Evolutionary conservation across 2,888 invertebrate genomes (phyloP).

Genomic region (Slavum lentiscoides): DNA sequence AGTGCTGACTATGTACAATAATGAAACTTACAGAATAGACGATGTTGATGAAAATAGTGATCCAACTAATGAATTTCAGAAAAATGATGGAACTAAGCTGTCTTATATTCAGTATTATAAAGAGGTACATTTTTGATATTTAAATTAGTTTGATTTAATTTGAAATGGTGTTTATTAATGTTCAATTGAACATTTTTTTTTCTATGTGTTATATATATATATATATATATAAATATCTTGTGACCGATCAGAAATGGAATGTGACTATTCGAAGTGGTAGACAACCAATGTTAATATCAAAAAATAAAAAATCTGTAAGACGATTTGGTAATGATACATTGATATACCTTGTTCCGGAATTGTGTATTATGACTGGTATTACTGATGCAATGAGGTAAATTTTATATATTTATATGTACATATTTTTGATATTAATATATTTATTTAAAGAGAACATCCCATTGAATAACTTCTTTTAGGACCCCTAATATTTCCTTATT

Average conservation of each 20-base stretch:
- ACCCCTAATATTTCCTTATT: no score
- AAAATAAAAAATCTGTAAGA: constrained; percentile 64
- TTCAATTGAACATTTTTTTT: no score
- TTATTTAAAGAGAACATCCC: no score
- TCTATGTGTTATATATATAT: no score
- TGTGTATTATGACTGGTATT: constrained; percentile 82
- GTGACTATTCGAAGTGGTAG: constrained; percentile 66
- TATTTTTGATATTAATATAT: no score
- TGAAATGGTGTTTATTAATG: no score
- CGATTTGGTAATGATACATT: constrained; percentile 74
- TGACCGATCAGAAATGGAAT: constrained; percentile 65
- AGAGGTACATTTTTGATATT: background rate
- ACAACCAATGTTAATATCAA: constrained; percentile 81
- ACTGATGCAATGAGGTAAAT: constrained; percentile 68
- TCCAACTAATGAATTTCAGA: constrained; percentile 68
- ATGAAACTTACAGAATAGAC: constrained; percentile 73
- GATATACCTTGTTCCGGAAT: constrained; percentile 79
- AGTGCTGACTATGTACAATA: constrained; percentile 79
- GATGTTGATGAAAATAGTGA: constrained; percentile 70
- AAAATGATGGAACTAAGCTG: constrained; percentile 63
- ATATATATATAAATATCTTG: no score
- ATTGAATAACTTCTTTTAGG: no score
- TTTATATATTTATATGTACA: no score
- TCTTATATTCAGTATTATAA: constrained; percentile 64
- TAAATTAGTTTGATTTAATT: no score